Evolutionary conservation across 2,113 vertebrate species (phyloP).

Genomic region (Galeopterus variegatus): DNA sequence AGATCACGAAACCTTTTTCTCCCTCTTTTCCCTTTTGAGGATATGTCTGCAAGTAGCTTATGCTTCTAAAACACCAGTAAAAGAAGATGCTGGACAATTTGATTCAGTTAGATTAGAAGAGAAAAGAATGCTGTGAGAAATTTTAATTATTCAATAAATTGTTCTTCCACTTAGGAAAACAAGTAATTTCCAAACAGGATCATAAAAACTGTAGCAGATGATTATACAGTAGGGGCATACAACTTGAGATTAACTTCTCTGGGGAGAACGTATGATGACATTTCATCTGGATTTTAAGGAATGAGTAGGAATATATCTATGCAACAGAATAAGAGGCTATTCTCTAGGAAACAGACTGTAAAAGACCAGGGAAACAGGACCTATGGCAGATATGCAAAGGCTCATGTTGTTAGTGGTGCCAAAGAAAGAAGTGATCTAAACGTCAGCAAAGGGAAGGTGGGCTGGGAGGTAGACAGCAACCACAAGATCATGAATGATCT

Average conservation of each 20-base stretch:
- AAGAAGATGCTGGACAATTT: not conserved
- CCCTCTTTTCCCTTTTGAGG: not conserved
- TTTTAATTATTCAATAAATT: not conserved
- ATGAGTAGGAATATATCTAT: not conserved
- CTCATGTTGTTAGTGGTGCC: not conserved
- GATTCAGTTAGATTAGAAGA: not conserved
- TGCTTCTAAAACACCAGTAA: not conserved
- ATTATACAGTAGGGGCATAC: too few species aligned
- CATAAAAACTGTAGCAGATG: not conserved
- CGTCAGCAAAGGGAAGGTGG: not conserved
- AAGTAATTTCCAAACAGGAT: not conserved
- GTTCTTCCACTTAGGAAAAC: not conserved
- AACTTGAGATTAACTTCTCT: not conserved
- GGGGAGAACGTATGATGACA: accelerated
- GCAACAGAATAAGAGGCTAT: not conserved
- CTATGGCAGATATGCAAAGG: not conserved
- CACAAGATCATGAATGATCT: not conserved
- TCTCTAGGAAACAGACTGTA: not conserved
- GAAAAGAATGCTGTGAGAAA: not conserved
- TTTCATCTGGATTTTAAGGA: not conserved
- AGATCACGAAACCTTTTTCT: not conserved
- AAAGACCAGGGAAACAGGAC: not conserved
- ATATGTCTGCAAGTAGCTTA: not conserved
- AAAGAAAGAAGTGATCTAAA: not conserved
- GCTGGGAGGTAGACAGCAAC: not conserved